Base-by-base conservation (phyloP, 1,140 invertebrate genomes). In the Papilio polyxenes region DNA sequence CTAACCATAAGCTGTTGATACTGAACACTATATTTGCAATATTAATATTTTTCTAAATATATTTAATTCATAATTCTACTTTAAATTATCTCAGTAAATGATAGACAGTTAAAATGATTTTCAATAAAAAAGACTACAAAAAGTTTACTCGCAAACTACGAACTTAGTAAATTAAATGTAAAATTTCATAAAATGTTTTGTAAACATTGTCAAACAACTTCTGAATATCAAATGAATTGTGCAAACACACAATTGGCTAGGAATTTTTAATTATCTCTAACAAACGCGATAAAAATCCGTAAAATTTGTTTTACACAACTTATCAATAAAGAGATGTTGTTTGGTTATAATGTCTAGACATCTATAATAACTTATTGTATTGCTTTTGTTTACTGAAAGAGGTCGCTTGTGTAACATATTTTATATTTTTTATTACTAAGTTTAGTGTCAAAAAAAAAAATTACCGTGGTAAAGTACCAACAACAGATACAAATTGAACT, bases 211-310 rank as follows among this genome's bases (percentile, higher is more conserved):
- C 49, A 51, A 13, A 13, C 49, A 51, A 13, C 11, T 11, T 51
- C 5, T 59, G 56, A 59, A 59, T n/a, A 20, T 59, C 15, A 59
- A 59, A 9, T 20, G 56, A 59, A 44, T 44, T 4, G 40, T 62
- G 59, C 20, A 62, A 62, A 62, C n/a, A n/a, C 20, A 62, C n/a
- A 3, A 65, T 23, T 31, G 62, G 6, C 2, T 9, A 31, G 62
- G 62, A 65, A 31, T 65, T 31, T 65, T 65, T 65, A 65, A 65
- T 65, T 65, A 65, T 65, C 62, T 65, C 23, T 65, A 65, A 31
- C 3, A 65, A 65, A 31, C 62, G 62, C 20, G 62, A 65, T 31
- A 65, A 23, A 31, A 65, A 65, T 23, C 20, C 20, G 62, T 65
- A 31, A 31, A 65, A 65, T 65, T 65, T 31, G 62, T 5, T 65